These are phyloP conservation scores for Agapornis canus DNA, from an alignment of 2,797 vertebrate species.

Conservation along the genomic window DNA sequence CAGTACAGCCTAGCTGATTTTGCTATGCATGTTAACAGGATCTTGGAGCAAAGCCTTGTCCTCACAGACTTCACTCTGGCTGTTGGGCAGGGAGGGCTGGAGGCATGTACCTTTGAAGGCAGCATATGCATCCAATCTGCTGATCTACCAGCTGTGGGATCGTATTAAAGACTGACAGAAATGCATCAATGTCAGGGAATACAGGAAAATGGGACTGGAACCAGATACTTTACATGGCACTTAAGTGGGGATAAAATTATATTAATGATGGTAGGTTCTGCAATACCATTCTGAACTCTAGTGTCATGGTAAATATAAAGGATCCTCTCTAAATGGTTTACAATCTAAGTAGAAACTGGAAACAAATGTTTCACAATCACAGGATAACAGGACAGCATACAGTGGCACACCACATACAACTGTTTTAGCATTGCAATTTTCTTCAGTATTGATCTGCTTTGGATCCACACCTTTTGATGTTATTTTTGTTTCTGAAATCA, in stretches of 20 bases:
- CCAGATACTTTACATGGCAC: rapidly evolving
- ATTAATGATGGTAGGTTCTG: background rate
- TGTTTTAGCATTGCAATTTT: background rate
- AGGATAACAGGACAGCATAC: background rate
- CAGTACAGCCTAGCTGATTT: background rate
- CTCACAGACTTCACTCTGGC: background rate
- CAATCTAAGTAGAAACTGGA: background rate
- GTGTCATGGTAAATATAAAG: background rate
- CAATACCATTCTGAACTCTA: background rate
- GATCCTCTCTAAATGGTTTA: background rate
- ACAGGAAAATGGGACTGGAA: background rate
- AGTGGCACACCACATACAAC: background rate
- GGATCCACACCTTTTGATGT: background rate
- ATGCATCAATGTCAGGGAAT: background rate
- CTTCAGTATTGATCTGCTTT: background rate
- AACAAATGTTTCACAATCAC: background rate
- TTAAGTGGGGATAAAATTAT: background rate
- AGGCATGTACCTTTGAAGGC: background rate
- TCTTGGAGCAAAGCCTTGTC: background rate
- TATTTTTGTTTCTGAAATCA: background rate
- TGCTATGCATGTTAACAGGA: background rate
- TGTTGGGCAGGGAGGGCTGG: background rate
- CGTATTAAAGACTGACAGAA: background rate
- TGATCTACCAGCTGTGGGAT: background rate
- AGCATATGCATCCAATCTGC: background rate